Evolutionary conservation across 2,888 invertebrate genomes (phyloP).

Genomic region (Sepioteuthis lessoniana): DNA sequence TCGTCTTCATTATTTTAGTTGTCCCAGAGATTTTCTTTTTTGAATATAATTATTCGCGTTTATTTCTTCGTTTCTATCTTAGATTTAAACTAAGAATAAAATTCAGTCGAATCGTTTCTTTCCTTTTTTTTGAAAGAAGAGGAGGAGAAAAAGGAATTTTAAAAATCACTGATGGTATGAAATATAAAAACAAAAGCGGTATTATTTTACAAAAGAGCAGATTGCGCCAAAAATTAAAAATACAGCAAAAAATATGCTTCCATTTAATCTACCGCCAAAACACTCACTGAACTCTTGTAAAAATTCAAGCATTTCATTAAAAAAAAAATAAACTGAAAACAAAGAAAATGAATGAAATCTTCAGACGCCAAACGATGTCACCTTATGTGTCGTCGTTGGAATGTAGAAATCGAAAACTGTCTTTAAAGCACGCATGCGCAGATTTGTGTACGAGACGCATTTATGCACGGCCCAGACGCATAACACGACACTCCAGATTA

Average conservation of each 20-base stretch:
- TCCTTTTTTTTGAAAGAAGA: no score
- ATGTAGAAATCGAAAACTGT: background rate
- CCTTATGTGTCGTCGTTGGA: background rate
- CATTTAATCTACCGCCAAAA: background rate
- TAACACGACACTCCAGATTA: background rate
- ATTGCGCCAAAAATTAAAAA: background rate
- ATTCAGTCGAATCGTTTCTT: no score
- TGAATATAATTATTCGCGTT: no score
- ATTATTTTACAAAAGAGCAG: background rate
- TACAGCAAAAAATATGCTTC: background rate
- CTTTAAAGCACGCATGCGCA: background rate
- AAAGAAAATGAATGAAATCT: background rate
- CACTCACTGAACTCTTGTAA: background rate
- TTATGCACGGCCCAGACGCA: background rate
- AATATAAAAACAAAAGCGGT: background rate
- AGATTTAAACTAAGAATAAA: no score
- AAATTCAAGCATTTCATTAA: background rate
- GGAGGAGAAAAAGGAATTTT: background rate
- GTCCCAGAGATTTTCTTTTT: no score
- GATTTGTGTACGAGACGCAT: background rate
- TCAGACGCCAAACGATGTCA: background rate
- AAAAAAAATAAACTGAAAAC: background rate
- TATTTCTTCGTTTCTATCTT: no score
- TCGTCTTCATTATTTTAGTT: no score
- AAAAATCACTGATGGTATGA: background rate